Evolutionary conservation across 2,113 vertebrate species (phyloP).

Genomic region (Oryzias curvinotus): DNA sequence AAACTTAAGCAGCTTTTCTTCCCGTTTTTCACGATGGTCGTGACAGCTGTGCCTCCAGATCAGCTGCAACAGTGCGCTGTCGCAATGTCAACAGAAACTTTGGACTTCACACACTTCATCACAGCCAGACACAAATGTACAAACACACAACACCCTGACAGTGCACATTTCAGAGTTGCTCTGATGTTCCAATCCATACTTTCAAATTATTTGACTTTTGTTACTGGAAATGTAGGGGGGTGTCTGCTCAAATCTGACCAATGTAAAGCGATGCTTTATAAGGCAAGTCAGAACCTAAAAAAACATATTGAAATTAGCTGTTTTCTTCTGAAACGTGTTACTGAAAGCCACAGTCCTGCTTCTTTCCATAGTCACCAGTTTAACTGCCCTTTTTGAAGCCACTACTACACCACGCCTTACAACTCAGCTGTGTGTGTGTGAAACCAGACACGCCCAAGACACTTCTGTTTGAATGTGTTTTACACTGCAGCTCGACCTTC

Average conservation of each 20-base stretch:
- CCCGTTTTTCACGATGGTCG: too few species aligned
- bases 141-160: not conserved
- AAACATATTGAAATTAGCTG: too few species aligned
- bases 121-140: constrained; percentile 10
- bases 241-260: too few species aligned
- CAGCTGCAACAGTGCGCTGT: constrained; percentile 12
- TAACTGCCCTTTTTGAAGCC: constrained; percentile 27
- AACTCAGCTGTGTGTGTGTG: constrained; percentile 1
- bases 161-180: not conserved
- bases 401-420: constrained; percentile 25
- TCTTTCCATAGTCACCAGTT: constrained; percentile 38
- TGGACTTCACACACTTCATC: constrained; percentile 43
- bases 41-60: too few species aligned
- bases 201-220: too few species aligned
- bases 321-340: too few species aligned
- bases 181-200: not conserved
- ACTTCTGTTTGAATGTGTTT: constrained; percentile 64
- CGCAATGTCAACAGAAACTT: constrained; percentile 53
- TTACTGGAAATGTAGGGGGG: too few species aligned
- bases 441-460: constrained; percentile 45
- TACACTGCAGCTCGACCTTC: not conserved
- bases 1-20: too few species aligned
- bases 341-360: not conserved
- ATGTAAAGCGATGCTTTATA: too few species aligned
- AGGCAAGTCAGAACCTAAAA: too few species aligned